These are phyloP conservation scores for Rhinolophus sinicus DNA, from an alignment of 2,113 vertebrate genomes.

Conservation along the genomic window DNA sequence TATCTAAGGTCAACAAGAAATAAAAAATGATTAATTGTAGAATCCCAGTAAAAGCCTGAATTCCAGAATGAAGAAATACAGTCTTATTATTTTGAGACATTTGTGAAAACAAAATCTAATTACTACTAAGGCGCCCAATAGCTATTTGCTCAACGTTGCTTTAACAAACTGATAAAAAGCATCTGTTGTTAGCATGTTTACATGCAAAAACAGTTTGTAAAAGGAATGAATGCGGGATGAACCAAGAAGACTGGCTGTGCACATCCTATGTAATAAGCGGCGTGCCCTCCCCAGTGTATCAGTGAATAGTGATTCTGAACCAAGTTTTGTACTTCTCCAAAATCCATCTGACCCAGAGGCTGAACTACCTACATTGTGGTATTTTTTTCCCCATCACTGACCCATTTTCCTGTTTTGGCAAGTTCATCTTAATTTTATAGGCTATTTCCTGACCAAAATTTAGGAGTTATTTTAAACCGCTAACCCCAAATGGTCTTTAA, in stretches of 20 bases:
- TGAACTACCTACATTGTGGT: accelerated
- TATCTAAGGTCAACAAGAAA: neutral
- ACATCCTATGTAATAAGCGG: accelerated
- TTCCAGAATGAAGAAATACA: constrained; percentile 48
- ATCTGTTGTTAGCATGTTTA: neutral
- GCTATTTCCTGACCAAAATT: constrained; percentile 70
- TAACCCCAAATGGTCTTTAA: constrained; percentile 58
- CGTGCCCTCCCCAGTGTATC: neutral
- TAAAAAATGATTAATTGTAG: neutral
- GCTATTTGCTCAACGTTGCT: neutral
- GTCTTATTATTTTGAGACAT: constrained; percentile 30
- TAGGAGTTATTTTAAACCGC: constrained; percentile 74
- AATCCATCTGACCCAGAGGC: neutral
- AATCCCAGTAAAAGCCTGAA: neutral
- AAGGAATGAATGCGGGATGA: neutral
- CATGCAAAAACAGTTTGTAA: neutral
- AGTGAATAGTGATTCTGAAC: neutral
- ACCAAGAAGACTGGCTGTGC: no score
- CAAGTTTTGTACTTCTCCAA: neutral
- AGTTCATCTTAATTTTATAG: constrained; percentile 54
- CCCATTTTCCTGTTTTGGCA: constrained; percentile 66
- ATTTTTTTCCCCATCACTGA: neutral
- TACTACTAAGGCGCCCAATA: neutral
- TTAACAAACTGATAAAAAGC: neutral
- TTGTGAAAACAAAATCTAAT: constrained; percentile 59